These are phyloP conservation scores for Hemichromis elongatus DNA, from an alignment of 2,113 vertebrate species.

Conservation along the genomic window DNA sequence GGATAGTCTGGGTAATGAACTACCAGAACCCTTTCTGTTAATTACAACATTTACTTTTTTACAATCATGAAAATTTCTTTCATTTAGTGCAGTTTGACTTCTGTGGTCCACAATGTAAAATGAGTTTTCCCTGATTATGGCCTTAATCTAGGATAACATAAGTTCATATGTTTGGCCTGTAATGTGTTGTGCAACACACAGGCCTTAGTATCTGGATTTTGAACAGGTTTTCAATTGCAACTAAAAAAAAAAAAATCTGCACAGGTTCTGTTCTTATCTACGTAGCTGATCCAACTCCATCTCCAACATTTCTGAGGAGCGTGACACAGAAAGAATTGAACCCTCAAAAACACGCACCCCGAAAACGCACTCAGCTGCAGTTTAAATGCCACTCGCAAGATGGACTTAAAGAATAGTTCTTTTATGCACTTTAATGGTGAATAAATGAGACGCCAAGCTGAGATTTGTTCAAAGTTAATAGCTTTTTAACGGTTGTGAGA, in stretches of 20 bases:
- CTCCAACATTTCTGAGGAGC: background rate
- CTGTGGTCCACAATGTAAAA: background rate
- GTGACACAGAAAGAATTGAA: background rate
- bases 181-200: background rate
- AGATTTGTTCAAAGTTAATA: background rate
- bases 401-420: background rate
- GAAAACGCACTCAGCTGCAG: background rate
- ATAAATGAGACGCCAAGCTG: background rate
- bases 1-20: background rate
- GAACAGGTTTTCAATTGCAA: background rate
- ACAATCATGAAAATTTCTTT: background rate
- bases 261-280: background rate
- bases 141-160: background rate
- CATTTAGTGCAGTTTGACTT: background rate
- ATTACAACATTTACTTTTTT: background rate
- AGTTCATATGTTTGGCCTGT: background rate
- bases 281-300: background rate
- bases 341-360: background rate
- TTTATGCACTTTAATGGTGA: background rate
- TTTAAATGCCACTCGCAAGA: background rate
- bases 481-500: background rate
- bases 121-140: background rate
- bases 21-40: background rate
- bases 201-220: background rate
- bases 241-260: background rate